Evolutionary conservation across 2,797 vertebrate genomes (phyloP).

Genomic region (Podargus strigoides): DNA sequence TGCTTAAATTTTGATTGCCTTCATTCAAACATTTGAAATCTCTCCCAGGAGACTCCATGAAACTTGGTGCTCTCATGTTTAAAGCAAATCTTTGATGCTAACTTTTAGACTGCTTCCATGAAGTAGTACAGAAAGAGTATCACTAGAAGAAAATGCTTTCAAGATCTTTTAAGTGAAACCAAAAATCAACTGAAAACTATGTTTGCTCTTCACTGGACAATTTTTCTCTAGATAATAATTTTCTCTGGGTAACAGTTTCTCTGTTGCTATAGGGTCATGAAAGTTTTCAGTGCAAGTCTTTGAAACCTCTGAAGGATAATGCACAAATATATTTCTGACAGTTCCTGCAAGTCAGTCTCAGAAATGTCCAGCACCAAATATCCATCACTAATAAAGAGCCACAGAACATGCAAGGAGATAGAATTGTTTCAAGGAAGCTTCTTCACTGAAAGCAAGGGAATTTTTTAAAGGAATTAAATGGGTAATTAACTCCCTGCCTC

Average conservation of each 20-base stretch:
- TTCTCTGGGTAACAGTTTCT: background rate
- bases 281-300: background rate
- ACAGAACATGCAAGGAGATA: background rate
- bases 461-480: constrained; percentile 31
- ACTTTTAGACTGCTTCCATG: background rate
- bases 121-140: background rate
- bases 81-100: background rate
- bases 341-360: background rate
- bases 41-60: background rate
- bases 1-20: background rate
- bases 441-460: background rate
- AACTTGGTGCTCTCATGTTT: background rate
- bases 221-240: background rate
- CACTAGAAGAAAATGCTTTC: background rate
- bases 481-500: constrained; percentile 39
- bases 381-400: background rate
- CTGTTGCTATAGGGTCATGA: background rate
- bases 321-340: background rate
- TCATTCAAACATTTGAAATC: background rate
- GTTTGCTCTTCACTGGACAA: background rate
- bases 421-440: background rate
- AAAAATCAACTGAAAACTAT: background rate
- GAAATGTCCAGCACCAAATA: background rate
- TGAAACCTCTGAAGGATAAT: background rate
- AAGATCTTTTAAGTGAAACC: background rate